phyloP scores from a whole-genome alignment of 2,113 vertebrate genomes.

The Indicator indicator region DNA sequence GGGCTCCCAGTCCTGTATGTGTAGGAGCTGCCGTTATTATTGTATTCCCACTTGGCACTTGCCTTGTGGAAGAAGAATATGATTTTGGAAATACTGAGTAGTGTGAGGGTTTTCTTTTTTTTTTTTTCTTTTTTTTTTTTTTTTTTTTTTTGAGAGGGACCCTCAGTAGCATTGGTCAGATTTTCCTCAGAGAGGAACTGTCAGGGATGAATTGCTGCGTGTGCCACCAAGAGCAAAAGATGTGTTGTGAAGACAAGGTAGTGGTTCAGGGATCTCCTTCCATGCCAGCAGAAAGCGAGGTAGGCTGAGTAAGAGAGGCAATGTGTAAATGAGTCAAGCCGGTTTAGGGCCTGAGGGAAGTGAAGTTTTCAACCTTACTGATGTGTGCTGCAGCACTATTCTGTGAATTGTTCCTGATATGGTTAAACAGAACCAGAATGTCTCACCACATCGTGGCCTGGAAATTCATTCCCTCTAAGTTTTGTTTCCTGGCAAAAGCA shows the following conservation, averaged over 20 bases:
- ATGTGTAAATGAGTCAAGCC: neutral
- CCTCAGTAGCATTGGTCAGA: neutral
- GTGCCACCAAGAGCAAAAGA: neutral
- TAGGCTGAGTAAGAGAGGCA: neutral
- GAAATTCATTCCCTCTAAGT: neutral
- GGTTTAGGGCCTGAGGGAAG: neutral
- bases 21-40: neutral
- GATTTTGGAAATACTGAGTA: constrained; percentile 7
- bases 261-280: neutral
- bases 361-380: neutral
- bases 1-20: neutral
- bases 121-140: neutral
- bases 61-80: neutral
- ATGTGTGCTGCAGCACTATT: neutral
- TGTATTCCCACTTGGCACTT: neutral
- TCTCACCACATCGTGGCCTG: neutral
- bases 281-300: neutral
- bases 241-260: neutral
- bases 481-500: constrained; percentile 45
- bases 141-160: neutral
- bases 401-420: neutral
- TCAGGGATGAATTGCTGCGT: neutral
- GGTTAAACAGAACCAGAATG: constrained; percentile 41
- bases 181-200: neutral
- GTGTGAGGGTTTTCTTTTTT: neutral